Base-by-base conservation (phyloP, 2,888 invertebrate genomes). In the Rotaria sp. region DNA sequence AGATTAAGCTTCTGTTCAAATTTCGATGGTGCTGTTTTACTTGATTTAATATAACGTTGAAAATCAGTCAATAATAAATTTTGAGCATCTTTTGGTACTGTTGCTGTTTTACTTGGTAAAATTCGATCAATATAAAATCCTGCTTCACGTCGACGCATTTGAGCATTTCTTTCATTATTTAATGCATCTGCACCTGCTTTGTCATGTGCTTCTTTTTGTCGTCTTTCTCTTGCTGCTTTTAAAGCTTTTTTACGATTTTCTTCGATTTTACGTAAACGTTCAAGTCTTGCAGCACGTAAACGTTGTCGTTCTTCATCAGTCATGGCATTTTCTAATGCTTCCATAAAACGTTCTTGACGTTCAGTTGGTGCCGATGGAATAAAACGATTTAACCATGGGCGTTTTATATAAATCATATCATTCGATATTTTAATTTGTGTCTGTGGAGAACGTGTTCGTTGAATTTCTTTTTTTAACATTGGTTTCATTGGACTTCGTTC, bases 271-370 rank as follows among this genome's bases (percentile, higher is more conserved):
- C 50, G 85, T 57, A 86, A 48, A 24, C 86, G 74, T 50, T 85
- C 80, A 59, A 55, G 57, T 13, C 85, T 26, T 74, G 57, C 85
- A 80, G 45, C 80, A 26, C 80, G 80, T n/a, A 80, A n/a, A 80
- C 80, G 80, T 24, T 67, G n/a, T 26, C 85, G 85, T 86, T 86
- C 85, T 8, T 85, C 86, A 50, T 86, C 86, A 11, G 86, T 86
- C 35, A 86, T 38, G 11, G 55, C 85, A 13, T 48, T 59, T 85
- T 75, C 75, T 24, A 52, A 41, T 15, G 35, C 35, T 24, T 24
- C 67, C 15, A 35, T 50, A 18, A 74, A 48, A n/a, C 30, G 48
- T 75, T 67, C 59, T 85, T 59, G 85, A 38, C 50, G 30, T 57
- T 50, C 45, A 4, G 35, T 57, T 18, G 85, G 75, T 13, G 80